A percentile compares a stretch with the other conserved stretches of the same genome.
phyloP scores from a whole-genome alignment of 2,113 vertebrate species.

The Macroglossus sobrinus region DNA sequence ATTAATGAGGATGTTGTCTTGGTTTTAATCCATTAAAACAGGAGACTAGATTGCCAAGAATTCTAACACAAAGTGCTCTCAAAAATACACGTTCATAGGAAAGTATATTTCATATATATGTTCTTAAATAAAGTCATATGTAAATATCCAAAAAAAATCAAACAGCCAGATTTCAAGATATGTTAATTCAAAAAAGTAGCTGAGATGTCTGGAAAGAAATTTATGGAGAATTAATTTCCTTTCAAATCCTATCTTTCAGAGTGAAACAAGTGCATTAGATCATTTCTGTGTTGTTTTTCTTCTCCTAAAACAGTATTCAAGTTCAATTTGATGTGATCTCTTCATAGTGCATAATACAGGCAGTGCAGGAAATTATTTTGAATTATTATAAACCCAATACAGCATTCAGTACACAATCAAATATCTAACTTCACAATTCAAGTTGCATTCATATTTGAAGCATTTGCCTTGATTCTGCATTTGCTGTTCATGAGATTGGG shows the following conservation, averaged over 20 bases:
- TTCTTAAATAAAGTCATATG: too few relatives aligned
- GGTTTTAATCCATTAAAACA: not conserved
- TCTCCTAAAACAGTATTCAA: not conserved
- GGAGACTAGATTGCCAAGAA: not conserved
- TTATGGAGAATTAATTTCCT: not conserved
- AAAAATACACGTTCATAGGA: not conserved
- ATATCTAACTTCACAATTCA: not conserved
- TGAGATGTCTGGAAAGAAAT: not conserved
- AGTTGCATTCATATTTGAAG: not conserved
- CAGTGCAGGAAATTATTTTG: not conserved
- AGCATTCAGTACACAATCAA: not conserved
- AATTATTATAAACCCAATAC: not conserved
- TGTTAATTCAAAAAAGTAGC: not conserved
- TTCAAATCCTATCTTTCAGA: not conserved
- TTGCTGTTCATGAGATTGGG: slow-evolving; percentile 1
- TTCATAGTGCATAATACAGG: not conserved
- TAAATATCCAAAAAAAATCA: not conserved
- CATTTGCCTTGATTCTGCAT: not conserved
- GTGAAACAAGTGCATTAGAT: not conserved
- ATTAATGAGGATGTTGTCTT: not conserved
- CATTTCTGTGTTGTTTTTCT: not conserved
- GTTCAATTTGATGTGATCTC: not conserved
- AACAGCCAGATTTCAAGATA: not conserved
- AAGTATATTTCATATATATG: not conserved
- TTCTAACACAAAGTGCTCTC: not conserved